Evolutionary conservation across 2,888 invertebrate genomes (phyloP).

Genomic region (Andrena praecox): DNA sequence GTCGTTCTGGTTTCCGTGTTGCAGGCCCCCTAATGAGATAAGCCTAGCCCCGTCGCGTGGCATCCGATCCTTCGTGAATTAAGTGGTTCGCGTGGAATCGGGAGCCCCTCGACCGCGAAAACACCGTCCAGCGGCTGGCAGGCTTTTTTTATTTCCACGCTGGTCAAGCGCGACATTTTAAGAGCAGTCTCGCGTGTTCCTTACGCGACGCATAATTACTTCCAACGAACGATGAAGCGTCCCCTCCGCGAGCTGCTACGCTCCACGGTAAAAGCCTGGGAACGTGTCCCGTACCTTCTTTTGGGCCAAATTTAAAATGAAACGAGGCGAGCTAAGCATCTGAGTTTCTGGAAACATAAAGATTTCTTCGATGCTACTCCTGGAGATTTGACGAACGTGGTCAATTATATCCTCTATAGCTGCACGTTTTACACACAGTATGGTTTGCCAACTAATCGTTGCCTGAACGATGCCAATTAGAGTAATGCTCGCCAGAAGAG

Average conservation of each 20-base stretch:
- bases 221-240: not conserved
- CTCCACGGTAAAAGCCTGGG: conserved; percentile 4
- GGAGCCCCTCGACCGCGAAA: conserved; percentile 9
- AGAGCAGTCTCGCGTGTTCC: conserved; percentile 26
- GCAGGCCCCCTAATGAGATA: conserved; percentile 72
- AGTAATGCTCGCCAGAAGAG: conserved; percentile 43
- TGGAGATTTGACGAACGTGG: conserved; percentile 2
- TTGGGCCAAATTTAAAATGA: no score
- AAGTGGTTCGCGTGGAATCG: conserved; percentile 20
- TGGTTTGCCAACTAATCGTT: conserved; percentile 52
- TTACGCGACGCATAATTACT: conserved; percentile 21
- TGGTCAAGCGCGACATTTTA: conserved; percentile 23
- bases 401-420: conserved; percentile 54
- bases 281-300: not conserved
- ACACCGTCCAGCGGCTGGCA: conserved; percentile 6
- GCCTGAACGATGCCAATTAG: conserved; percentile 50
- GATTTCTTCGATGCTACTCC: no score
- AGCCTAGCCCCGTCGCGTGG: conserved; percentile 39
- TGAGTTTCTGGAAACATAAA: not conserved
- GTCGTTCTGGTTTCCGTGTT: conserved; percentile 75
- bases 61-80: conserved; percentile 11
- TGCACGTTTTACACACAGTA: conserved; percentile 22
- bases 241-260: conserved; percentile 1
- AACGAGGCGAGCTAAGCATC: not conserved
- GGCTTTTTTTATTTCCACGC: conserved; percentile 3